Evolutionary conservation across 2,113 vertebrate genomes (phyloP), one percentile per base, ranked within the genome.

Genomic region (Alouatta palliata): DNA sequence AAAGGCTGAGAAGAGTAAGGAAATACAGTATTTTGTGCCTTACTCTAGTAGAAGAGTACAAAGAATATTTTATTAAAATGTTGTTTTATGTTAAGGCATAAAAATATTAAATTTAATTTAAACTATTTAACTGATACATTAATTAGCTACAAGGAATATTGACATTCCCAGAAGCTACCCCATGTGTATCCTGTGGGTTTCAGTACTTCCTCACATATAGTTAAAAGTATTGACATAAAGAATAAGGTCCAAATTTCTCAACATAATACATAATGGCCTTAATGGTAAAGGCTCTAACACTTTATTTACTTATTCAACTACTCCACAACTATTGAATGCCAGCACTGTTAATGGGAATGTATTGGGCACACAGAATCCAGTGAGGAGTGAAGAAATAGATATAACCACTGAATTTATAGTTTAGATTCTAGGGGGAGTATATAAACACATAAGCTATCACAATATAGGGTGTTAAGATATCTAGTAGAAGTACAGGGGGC

Each of bases 51-150:
- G 9, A 10, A 90, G 45, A 94, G 7, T 58, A 30, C 20, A 64
- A 49, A 93, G n/a, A 87, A 43, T 52, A 61, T 37, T 77, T 84
- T 8, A 75, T 25, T 90, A 47, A 93, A 84, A 93, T 54, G 6
- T 52, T 37, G 32, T 47, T 61, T 88, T 79, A 52, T 49, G 25
- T 83, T 47, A 93, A 61, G 10, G 8, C 2, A 40, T 11, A 3
- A 2, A 87, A 88, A 68, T 84, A 81, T 40, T 94, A 75, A 93
- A 43, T 52, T 68, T 88, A 92, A 66, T 49, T 77, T 93, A 21
- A 75, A 45, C 5, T 52, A 49, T 70, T 85, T 80, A 93, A 93
- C 58, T 66, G 23, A 82, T 54, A 82, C 1, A 17, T 92, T 37
- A 79, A 81, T 88, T 87, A 86, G 64, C 25, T 87, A 68, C 54